A percentile compares a stretch with the other conserved stretches of the same genome.
phyloP scores from a whole-genome alignment of 2,797 vertebrate genomes.

The Rousettus madagascariensis region DNA sequence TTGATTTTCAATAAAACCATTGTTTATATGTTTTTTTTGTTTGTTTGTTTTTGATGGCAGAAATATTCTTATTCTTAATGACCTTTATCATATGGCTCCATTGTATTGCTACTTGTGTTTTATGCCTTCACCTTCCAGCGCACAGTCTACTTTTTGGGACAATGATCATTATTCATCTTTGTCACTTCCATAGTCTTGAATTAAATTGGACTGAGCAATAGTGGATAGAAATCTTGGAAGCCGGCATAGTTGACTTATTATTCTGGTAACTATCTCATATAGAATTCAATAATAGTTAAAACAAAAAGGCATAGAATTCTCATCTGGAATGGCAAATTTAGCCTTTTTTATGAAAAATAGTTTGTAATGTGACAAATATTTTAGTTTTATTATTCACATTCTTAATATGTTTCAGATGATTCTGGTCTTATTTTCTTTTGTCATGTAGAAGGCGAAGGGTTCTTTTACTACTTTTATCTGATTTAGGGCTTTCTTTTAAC shows the following conservation, averaged over 20 bases:
- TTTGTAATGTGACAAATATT: slow-evolving; percentile 21
- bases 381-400: not conserved
- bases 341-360: not conserved
- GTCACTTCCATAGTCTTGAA: not conserved
- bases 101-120: not conserved
- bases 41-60: not conserved
- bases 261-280: not conserved
- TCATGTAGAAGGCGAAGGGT: not conserved
- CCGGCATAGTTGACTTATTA: not conserved
- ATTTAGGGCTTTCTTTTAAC: slow-evolving; percentile 34
- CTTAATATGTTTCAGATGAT: not conserved
- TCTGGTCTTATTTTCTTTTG: not conserved
- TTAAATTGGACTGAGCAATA: not conserved
- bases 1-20: not conserved
- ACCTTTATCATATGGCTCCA: not conserved
- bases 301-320: not conserved
- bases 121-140: not conserved
- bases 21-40: not conserved
- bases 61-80: not conserved
- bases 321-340: not conserved
- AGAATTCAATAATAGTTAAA: not conserved
- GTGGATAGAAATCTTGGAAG: not conserved
- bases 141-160: not conserved
- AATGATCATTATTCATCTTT: not conserved
- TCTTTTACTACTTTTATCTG: not conserved